These are phyloP conservation scores for Drosophila longiperda DNA, from an alignment of 2,888 invertebrate genomes.

Conservation along the genomic window DNA sequence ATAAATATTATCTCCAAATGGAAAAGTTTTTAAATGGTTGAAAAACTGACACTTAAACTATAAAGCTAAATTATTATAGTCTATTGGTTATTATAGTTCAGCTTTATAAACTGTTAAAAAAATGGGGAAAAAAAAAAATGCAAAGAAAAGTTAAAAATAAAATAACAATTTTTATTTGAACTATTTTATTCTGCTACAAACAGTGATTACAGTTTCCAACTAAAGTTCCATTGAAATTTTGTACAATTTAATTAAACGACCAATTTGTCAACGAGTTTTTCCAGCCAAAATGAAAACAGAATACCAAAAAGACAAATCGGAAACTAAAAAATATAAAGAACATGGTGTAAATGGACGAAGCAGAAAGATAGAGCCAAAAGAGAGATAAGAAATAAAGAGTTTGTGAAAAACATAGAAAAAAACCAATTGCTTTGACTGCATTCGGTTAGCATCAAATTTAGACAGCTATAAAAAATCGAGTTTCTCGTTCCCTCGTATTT, in stretches of 20 bases:
- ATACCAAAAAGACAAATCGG: not conserved
- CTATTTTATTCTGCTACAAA: not conserved
- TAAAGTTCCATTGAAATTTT: not conserved
- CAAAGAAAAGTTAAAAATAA: not conserved
- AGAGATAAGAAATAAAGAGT: not conserved
- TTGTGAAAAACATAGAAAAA: conserved; percentile 3
- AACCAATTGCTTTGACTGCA: conserved; percentile 49
- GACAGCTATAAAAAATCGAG: conserved; percentile 27
- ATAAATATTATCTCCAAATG: not conserved
- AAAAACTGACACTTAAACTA: not conserved
- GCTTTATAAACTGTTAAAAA: not conserved
- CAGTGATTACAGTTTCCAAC: not conserved
- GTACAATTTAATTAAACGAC: not conserved
- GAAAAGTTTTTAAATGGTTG: not conserved
- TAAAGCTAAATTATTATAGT: not conserved
- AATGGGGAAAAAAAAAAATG: not conserved
- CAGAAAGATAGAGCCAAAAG: not conserved
- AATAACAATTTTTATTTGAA: not conserved
- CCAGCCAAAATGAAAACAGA: not conserved
- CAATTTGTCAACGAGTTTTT: not conserved
- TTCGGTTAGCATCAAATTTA: conserved; percentile 42
- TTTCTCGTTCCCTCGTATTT: conserved; percentile 10
- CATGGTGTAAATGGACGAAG: not conserved
- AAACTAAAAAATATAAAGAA: not conserved
- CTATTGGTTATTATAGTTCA: not conserved